These are phyloP conservation scores for Alexandromys fortis DNA, from an alignment of 2,113 vertebrate species.

Conservation along the genomic window DNA sequence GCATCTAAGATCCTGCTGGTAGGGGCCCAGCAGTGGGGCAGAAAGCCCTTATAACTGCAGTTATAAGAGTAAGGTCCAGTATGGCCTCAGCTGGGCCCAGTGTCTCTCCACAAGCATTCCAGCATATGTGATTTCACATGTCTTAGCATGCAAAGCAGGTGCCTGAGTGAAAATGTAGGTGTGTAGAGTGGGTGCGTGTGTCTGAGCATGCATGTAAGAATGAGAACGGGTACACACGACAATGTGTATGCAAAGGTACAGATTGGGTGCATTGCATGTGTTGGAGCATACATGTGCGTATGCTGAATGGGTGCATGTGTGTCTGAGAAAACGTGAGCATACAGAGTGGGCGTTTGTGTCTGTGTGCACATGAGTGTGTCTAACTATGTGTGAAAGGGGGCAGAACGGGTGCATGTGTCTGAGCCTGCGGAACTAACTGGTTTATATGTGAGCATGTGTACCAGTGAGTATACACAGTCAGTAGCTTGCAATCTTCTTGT, in stretches of 20 bases:
- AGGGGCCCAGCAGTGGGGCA: not conserved
- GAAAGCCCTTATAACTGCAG: not conserved
- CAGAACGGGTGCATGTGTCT: not conserved
- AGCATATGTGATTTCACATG: not conserved
- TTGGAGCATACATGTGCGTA: not conserved
- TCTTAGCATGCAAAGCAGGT: not conserved
- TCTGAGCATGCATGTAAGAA: not conserved
- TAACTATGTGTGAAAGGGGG: not conserved
- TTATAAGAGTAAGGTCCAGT: too few relatives aligned
- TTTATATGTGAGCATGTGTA: too few relatives aligned
- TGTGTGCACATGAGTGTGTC: not conserved
- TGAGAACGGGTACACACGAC: not conserved
- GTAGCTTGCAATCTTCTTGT: not conserved
- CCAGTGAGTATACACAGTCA: fast-evolving
- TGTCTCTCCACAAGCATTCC: not conserved
- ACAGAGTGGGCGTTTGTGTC: not conserved
- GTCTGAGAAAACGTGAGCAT: not conserved
- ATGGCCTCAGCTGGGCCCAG: not conserved
- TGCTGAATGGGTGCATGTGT: not conserved
- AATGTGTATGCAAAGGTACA: not conserved
- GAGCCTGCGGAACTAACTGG: too few relatives aligned
- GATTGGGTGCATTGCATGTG: not conserved
- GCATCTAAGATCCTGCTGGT: not conserved
- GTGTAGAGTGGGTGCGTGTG: not conserved
- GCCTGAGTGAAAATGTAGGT: not conserved